A percentile compares a stretch with the other conserved stretches of the same genome.
These are phyloP conservation scores for Mallotus villosus DNA, from an alignment of 2,797 vertebrate species.

Conservation along the genomic window DNA sequence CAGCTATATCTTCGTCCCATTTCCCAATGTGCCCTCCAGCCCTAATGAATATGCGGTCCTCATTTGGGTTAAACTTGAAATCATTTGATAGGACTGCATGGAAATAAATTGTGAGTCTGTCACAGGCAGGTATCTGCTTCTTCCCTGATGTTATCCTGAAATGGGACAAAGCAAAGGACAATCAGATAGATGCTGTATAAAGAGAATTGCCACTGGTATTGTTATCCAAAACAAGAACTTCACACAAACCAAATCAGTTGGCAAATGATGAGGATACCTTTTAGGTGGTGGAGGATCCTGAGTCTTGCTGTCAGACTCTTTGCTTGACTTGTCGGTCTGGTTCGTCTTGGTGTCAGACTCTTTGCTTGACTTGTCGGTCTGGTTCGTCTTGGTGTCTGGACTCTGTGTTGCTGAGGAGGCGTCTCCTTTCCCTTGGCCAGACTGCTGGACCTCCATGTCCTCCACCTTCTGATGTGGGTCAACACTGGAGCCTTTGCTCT, in stretches of 20 bases:
- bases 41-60: slow-evolving; percentile 70
- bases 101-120: slow-evolving; percentile 81
- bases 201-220: background rate
- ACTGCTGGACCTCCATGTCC: slow-evolving; percentile 25
- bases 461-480: slow-evolving; percentile 28
- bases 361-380: background rate
- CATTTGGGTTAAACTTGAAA: slow-evolving; percentile 65
- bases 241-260: background rate
- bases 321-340: background rate
- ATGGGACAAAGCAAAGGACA: background rate
- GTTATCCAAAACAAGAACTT: background rate
- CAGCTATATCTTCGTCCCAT: slow-evolving; percentile 45
- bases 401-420: background rate
- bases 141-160: slow-evolving; percentile 44
- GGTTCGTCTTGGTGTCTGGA: slow-evolving; percentile 6
- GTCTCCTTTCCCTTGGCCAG: slow-evolving; percentile 25
- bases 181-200: background rate
- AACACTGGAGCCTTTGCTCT: slow-evolving; percentile 44
- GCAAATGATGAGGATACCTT: slow-evolving; percentile 43
- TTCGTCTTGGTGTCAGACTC: background rate
- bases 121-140: slow-evolving; percentile 41
- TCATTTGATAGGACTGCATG: slow-evolving; percentile 87
- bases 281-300: slow-evolving; percentile 20
- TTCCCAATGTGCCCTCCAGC: slow-evolving; percentile 42
- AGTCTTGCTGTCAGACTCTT: background rate